Percentiles rank a stretch among this genome's conserved stretches.
Evolutionary conservation across 1,140 invertebrate species (phyloP).

Genomic region (Saccostrea glomerata): DNA sequence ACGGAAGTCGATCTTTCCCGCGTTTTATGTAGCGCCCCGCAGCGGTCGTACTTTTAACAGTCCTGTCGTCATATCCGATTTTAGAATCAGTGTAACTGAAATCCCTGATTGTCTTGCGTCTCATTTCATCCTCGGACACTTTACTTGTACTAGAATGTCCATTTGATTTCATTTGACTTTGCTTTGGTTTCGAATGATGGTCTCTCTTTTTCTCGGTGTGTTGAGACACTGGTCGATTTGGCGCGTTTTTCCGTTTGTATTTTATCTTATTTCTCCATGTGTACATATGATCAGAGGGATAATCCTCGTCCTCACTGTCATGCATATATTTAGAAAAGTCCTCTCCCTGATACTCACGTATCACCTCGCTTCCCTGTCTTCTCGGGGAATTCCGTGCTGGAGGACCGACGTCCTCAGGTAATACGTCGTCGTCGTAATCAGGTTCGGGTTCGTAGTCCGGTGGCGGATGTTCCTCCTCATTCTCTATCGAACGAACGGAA

Average conservation of each 20-base stretch:
- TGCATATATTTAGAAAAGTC: constrained; percentile 56
- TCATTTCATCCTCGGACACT: constrained; percentile 38
- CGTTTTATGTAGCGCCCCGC: constrained; percentile 54
- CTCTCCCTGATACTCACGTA: constrained; percentile 48
- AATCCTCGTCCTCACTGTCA: constrained; percentile 52
- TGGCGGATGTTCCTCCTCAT: constrained; percentile 39
- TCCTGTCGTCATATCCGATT: constrained; percentile 49
- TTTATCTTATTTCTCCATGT: constrained; percentile 56
- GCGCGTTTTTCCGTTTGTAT: background rate
- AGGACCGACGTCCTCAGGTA: constrained; percentile 1
- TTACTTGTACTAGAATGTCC: constrained; percentile 34
- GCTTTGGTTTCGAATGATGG: background rate
- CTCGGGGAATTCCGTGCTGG: background rate
- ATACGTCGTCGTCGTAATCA: constrained; percentile 53
- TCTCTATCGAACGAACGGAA: background rate
- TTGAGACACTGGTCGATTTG: constrained; percentile 36
- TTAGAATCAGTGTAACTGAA: constrained; percentile 55
- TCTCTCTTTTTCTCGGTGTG: background rate
- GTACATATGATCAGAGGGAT: constrained; percentile 45
- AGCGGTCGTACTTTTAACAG: constrained; percentile 54
- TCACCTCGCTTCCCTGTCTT: background rate
- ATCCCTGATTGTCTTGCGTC: constrained; percentile 48
- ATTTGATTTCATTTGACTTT: constrained; percentile 42
- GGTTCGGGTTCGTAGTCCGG: constrained; percentile 53
- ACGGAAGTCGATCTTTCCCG: constrained; percentile 49